A percentile compares a stretch with the other conserved stretches of the same genome.
phyloP scores from a whole-genome alignment of 2,888 invertebrate species.

The Mythimna lalbum region DNA sequence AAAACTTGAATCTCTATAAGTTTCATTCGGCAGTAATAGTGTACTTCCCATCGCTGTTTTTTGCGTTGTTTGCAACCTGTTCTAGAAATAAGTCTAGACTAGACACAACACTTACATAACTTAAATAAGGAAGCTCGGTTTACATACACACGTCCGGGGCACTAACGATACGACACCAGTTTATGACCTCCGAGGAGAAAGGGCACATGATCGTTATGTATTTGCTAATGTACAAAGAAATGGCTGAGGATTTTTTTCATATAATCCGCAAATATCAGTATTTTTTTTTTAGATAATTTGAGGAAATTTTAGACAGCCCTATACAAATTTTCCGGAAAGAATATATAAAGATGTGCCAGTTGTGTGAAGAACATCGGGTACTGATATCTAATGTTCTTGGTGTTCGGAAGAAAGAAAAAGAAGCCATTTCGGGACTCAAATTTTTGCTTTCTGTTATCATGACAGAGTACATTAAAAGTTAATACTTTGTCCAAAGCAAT shows the following conservation, averaged over 20 bases:
- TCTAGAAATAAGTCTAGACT: not conserved
- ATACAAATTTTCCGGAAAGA: no score
- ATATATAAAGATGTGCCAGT: no score
- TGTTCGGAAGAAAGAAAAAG: no score
- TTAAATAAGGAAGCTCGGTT: conserved; percentile 49
- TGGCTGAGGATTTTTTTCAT: no score
- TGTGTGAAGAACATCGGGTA: no score
- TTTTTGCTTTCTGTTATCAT: no score
- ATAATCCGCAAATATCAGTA: not conserved
- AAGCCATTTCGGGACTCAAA: no score
- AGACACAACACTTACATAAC: conserved; percentile 2
- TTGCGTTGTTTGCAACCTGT: not conserved
- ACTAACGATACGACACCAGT: conserved; percentile 47
- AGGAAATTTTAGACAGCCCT: not conserved
- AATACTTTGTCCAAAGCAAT: no score
- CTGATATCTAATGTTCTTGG: no score
- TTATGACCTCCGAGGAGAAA: conserved; percentile 43
- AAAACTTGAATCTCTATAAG: not conserved
- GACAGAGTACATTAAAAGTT: no score
- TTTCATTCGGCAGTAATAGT: not conserved
- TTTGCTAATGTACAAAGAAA: conserved; percentile 27
- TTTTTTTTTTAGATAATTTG: no score
- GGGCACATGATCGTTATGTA: conserved; percentile 58
- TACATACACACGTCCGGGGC: conserved; percentile 41
- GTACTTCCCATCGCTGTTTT: not conserved